Evolutionary conservation across 2,888 invertebrate species (phyloP).

Genomic region (Nemotelus nigrinus): DNA sequence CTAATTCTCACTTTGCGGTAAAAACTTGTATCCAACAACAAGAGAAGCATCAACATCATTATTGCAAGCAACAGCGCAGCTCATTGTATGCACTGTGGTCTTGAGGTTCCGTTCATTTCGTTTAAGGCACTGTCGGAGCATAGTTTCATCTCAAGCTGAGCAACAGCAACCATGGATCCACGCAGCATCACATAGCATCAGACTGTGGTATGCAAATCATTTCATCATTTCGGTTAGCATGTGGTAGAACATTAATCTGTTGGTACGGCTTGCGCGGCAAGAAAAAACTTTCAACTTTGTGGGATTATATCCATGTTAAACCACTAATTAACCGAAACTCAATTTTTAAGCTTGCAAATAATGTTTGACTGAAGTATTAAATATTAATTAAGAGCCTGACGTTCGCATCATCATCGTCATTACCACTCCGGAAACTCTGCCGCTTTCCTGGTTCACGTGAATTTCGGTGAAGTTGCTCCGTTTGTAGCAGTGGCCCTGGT

Average conservation of each 20-base stretch:
- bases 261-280: neutral
- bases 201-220: constrained; percentile 23
- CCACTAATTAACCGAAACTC: constrained; percentile 44
- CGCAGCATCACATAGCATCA: neutral
- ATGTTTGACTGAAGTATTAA: constrained; percentile 41
- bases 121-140: constrained; percentile 22
- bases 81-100: constrained; percentile 23
- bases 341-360: constrained; percentile 39
- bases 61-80: neutral
- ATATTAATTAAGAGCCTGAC: constrained; percentile 36
- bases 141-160: neutral
- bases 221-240: constrained; percentile 40
- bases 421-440: too few relatives aligned
- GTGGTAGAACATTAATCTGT: constrained; percentile 37
- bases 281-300: constrained; percentile 28
- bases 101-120: constrained; percentile 30
- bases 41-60: neutral
- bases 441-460: too few relatives aligned
- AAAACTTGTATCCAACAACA: neutral
- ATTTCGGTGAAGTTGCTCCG: too few relatives aligned
- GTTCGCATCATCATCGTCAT: too few relatives aligned
- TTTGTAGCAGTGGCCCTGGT: too few relatives aligned
- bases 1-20: too few relatives aligned
- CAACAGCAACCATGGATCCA: neutral
- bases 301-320: constrained; percentile 41